These are phyloP conservation scores for Felis chaus DNA, from an alignment of 2,113 vertebrate species.

Conservation along the genomic window DNA sequence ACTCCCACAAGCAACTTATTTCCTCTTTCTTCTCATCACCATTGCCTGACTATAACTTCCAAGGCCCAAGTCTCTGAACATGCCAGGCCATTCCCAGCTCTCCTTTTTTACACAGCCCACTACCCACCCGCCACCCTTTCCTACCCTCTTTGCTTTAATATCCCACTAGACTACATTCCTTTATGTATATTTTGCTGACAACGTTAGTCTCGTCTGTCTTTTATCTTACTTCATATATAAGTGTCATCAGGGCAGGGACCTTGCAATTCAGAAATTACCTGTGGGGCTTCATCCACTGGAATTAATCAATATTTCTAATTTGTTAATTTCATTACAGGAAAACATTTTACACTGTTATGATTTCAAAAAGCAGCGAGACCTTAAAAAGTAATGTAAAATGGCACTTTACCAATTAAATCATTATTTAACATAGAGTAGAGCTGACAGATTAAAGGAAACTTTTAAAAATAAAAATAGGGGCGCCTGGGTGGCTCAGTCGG, in stretches of 20 bases:
- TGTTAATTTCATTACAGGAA: conserved; percentile 46
- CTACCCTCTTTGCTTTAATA: not conserved
- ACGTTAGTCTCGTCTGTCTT: not conserved
- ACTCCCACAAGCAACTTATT: not conserved
- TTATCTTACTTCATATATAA: not conserved
- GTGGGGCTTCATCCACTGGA: not conserved
- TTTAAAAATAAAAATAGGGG: not conserved
- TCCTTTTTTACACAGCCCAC: not conserved
- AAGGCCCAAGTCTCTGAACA: not conserved
- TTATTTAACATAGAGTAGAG: not conserved
- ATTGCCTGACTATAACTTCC: not conserved
- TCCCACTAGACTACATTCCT: not conserved
- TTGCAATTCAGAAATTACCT: conserved; percentile 28
- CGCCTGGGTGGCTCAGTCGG: too few species aligned
- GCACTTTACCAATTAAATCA: conserved; percentile 42
- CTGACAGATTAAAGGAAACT: conserved; percentile 24
- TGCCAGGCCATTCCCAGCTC: not conserved
- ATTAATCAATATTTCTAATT: conserved; percentile 53
- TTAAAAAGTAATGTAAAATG: conserved; percentile 46
- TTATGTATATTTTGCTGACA: not conserved
- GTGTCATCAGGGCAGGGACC: not conserved
- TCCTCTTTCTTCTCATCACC: not conserved
- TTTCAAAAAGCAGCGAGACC: conserved; percentile 22
- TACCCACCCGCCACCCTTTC: not conserved
- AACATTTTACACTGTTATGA: conserved; percentile 2